Evolutionary conservation across 2,888 invertebrate genomes (phyloP).

Genomic region (Cephus nigrinus): DNA sequence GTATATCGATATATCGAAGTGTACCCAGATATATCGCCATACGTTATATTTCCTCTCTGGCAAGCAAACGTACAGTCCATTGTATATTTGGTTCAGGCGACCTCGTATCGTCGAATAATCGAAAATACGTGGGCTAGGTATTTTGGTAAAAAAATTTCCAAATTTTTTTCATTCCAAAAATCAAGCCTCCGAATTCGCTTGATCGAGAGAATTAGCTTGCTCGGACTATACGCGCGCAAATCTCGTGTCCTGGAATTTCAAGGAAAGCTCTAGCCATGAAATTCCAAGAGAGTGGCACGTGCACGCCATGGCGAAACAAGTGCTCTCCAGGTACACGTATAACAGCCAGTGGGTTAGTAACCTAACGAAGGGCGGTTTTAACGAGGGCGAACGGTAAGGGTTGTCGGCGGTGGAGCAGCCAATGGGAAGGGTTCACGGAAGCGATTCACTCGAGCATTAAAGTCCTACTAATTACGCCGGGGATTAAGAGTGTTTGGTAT

Average conservation of each 20-base stretch:
- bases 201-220: not conserved
- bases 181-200: not conserved
- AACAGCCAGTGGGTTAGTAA: not conserved
- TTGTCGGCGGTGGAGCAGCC: not conserved
- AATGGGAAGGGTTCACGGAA: not conserved
- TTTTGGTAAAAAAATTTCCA: not conserved
- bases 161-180: too few species aligned
- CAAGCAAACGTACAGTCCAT: too few species aligned
- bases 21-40: too few species aligned
- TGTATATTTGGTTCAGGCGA: not conserved
- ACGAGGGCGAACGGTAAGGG: not conserved
- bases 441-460: not conserved
- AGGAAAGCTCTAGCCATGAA: not conserved
- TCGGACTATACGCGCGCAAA: not conserved
- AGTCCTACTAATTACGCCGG: not conserved
- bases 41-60: too few species aligned
- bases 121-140: not conserved
- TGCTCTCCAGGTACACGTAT: not conserved
- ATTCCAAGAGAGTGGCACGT: not conserved
- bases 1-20: not conserved
- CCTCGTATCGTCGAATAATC: not conserved
- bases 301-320: not conserved
- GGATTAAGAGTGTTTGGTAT: too few species aligned
- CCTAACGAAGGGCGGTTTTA: not conserved
- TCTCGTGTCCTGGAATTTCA: not conserved